Evolutionary conservation across 2,113 vertebrate genomes (phyloP), one percentile per base, ranked within the genome.

Genomic region (Takifugu flavidus): DNA sequence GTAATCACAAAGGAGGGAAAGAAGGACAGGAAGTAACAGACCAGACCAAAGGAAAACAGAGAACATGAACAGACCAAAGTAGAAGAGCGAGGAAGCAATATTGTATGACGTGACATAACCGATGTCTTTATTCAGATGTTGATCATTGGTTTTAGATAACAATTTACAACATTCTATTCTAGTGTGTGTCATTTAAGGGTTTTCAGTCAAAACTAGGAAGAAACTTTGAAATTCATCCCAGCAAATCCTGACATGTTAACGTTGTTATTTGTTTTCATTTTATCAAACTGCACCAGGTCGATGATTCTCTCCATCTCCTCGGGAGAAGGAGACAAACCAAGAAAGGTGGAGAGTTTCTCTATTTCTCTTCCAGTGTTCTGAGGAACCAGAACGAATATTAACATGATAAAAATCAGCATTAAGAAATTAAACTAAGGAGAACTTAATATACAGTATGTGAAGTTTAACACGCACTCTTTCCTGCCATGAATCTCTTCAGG

Each of bases 231-330:
- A 55, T 91, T 70, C 80, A 91, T 79, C 0, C 29, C 0, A 2
- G 0, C 0, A 0, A 55, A 0, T 0, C 74, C 86, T 14, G 83
- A 86, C 0, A 87, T 89, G 77, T 94, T 93, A 71, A 83, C 53
- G 25, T 77, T 70, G 25, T 85, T 74, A 66, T 93, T 92, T 6
- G 86, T 76, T 75, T 89, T 94, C 91, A 92, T 94, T 15, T 78
- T 82, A 25, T 90, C 78, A 75, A 95, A 95, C 10, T 88, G 87
- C 2, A 84, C 92, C 13, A 71, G 70, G 25, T 59, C 28, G 13
- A 72, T 46, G 10, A 94, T 87, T 53, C 43, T 87, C 3, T 74
- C 69, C 60, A 84, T 51, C 0, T 60, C 82, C 58, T 50, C 86
- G 0, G 66, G 14, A 4, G 20, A 20, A 20, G 87, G 4, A 14